Base-by-base conservation (phyloP, 53 echinoderm and acorn worm species). In the Mesocentrotus franciscanus region DNA sequence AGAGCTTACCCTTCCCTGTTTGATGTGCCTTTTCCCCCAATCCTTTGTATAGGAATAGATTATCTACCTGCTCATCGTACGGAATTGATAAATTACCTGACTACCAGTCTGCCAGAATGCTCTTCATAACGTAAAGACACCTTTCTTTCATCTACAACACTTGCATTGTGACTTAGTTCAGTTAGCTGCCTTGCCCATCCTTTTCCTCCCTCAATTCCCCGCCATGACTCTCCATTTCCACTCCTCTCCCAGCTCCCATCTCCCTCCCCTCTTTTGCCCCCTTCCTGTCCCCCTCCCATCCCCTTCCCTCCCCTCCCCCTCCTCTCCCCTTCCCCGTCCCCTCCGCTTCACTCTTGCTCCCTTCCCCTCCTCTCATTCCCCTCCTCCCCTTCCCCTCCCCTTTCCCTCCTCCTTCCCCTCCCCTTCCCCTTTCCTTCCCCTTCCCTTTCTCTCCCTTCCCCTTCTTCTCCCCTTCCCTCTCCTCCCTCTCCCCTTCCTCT, bases 81-180 rank as follows among this genome's bases (percentile, higher is more conserved):
- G 91, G 66, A 22, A 36, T 20, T 4, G 91, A 91, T 36, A 91
- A 35, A 22, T 36, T 90, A 3, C 6, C 17, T n/a, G n/a, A n/a
- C 1, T 66, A 91, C 22, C 10, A 33, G 17, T 6, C 91, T 35
- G 91, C 59, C 68, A 91, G 68, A 66, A 14, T 66, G 58, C n/a
- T 87, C 56, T 87, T 87, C 87, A 27, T 87, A 9, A 58, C 87
- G 87, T 87, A 87, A 87, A n/a, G 59, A 58, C 27, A 58, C 55
- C 49, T 34, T 58, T 12, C 56, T 58, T 57, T n/a, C 24, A n/a
- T 10, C 22, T 57, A 15, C 58, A n/a, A 10, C n/a, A 20, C n/a
- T n/a, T 87, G 87, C 87, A 87, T 87, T 87, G 32, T 87, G 87
- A 87, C n/a, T 26, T 20, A n/a, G n/a, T n/a, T n/a, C n/a, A n/a